A percentile compares a stretch with the other conserved stretches of the same genome.
These are phyloP conservation scores for Drosophila bunnanda DNA, from an alignment of 2,888 invertebrate species.

Conservation along the genomic window DNA sequence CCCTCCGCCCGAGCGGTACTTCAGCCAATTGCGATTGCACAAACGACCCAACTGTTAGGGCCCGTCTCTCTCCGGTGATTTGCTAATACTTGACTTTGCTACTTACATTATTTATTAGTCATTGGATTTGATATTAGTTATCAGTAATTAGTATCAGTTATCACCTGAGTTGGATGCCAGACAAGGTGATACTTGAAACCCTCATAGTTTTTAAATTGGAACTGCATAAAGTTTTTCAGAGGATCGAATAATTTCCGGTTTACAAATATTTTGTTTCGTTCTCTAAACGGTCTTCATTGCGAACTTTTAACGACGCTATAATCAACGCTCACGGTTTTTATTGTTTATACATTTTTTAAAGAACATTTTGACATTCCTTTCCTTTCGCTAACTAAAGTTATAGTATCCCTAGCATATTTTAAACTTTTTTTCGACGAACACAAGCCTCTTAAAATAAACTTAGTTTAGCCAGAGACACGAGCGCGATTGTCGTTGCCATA, in stretches of 20 bases:
- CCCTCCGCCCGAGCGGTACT: conserved; percentile 81
- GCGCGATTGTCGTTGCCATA: too few species aligned
- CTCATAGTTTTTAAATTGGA: not conserved
- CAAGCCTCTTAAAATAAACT: not conserved
- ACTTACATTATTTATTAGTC: conserved; percentile 4
- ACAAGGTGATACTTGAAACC: not conserved
- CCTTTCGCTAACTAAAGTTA: not conserved
- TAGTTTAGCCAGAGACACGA: too few species aligned
- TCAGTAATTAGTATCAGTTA: conserved; percentile 2
- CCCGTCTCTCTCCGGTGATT: not conserved
- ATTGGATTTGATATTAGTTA: not conserved
- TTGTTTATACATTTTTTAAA: not conserved
- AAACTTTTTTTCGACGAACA: too few species aligned
- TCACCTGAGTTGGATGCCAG: not conserved
- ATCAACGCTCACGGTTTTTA: not conserved
- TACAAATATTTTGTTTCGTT: too few species aligned
- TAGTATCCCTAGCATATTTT: too few species aligned
- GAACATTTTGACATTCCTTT: not conserved
- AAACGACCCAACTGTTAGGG: conserved; percentile 57
- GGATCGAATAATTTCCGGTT: not conserved
- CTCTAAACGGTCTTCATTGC: too few species aligned
- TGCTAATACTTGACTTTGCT: conserved; percentile 4
- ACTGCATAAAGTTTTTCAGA: not conserved
- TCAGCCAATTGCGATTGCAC: conserved; percentile 75
- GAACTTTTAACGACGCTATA: too few species aligned